Conservation (phyloP, 2,888 invertebrate genomes). For the Drosophila dives region DNA sequence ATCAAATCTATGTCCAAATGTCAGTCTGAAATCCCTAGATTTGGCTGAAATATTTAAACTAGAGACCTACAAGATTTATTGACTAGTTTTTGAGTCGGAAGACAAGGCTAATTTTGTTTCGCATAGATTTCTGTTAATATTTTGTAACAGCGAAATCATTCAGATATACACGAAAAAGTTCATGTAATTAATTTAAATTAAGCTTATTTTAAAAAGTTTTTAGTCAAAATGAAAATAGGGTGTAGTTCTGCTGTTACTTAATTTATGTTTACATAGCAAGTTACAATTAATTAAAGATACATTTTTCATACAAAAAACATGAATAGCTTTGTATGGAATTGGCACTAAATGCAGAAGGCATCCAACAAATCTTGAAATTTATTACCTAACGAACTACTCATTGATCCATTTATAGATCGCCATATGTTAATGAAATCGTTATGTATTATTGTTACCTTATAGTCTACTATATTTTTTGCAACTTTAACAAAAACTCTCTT, state of each 20-base stretch:
- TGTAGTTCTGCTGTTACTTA: background rate
- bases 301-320: background rate
- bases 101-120: slow-evolving; percentile 8
- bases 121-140: background rate
- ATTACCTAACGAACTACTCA: slow-evolving; percentile 6
- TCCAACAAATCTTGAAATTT: background rate
- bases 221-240: background rate
- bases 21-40: slow-evolving; percentile 44
- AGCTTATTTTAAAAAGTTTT: background rate
- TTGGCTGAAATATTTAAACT: slow-evolving; percentile 16
- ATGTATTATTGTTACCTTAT: background rate
- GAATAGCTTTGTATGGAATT: slow-evolving; percentile 8
- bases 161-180: background rate
- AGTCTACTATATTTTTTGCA: background rate
- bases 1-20: slow-evolving; percentile 38
- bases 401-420: slow-evolving; percentile 23
- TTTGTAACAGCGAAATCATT: background rate
- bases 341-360: slow-evolving; percentile 8
- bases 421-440: slow-evolving; percentile 13
- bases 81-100: background rate
- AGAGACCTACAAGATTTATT: background rate
- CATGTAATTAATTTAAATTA: background rate
- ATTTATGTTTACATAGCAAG: background rate
- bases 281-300: background rate
- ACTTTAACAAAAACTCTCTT: background rate